Evolutionary conservation across 2,113 vertebrate species (phyloP).

Genomic region (Aleadryas rufinucha): DNA sequence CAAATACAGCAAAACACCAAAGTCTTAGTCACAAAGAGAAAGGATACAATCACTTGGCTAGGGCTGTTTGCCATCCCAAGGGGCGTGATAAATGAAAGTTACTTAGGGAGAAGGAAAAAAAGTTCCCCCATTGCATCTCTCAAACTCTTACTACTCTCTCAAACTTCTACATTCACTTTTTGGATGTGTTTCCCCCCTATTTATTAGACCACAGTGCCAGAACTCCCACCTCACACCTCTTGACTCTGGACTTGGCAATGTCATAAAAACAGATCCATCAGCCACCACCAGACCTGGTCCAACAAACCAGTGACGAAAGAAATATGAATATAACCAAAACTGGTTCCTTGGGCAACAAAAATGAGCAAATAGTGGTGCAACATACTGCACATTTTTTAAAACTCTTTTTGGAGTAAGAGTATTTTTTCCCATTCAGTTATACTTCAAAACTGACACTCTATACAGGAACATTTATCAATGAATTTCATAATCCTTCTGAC

Average conservation of each 20-base stretch:
- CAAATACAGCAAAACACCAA: background rate
- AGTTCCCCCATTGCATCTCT: background rate
- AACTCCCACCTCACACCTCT: background rate
- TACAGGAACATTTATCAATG: conserved; percentile 40
- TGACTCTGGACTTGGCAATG: background rate
- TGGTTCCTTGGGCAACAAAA: background rate
- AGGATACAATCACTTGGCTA: background rate
- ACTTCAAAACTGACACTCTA: background rate
- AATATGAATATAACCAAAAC: background rate
- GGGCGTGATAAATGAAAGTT: background rate
- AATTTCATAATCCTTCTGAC: conserved; percentile 58
- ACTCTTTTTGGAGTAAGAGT: background rate
- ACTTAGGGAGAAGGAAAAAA: background rate
- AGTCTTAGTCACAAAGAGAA: background rate
- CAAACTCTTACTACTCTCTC: background rate
- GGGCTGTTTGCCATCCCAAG: background rate
- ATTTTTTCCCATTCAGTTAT: conserved; percentile 8
- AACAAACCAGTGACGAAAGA: background rate
- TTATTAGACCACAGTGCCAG: background rate
- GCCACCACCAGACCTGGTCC: background rate
- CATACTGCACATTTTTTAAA: background rate
- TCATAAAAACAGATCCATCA: conserved; percentile 10
- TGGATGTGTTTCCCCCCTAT: background rate
- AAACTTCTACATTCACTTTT: background rate
- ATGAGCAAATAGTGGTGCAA: background rate